phyloP scores from a whole-genome alignment of 2,113 vertebrate species.

The Apistogramma diplotaenia region DNA sequence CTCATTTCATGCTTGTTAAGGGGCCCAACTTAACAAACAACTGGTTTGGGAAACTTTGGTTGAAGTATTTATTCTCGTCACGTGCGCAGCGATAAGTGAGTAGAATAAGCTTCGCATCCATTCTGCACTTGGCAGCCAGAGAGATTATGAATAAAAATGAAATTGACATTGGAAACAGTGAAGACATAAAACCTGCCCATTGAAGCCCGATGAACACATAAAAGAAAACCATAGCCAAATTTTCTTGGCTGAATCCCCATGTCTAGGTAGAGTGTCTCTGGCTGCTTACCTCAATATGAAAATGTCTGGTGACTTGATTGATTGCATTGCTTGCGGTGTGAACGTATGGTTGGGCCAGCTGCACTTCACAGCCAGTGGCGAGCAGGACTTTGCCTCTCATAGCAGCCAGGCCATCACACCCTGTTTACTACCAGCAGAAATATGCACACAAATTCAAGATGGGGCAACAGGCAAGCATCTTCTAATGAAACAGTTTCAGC shows the following conservation, averaged over 20 bases:
- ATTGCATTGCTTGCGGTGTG: conserved; percentile 29
- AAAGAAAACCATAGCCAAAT: conserved; percentile 15
- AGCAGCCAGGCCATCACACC: background rate
- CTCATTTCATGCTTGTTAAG: background rate
- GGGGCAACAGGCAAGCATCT: background rate
- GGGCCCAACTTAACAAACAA: background rate
- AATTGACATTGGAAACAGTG: conserved; percentile 43
- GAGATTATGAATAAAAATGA: conserved; percentile 54
- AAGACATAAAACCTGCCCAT: conserved; percentile 26
- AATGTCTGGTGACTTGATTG: conserved; percentile 37
- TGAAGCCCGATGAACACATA: conserved; percentile 31
- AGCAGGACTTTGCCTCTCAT: background rate
- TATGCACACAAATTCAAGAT: background rate
- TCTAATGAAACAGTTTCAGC: background rate
- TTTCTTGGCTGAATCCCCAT: conserved; percentile 21
- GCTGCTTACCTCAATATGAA: conserved; percentile 33
- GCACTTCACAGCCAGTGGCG: conserved; percentile 14
- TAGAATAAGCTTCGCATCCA: conserved; percentile 41
- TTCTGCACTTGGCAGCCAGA: conserved; percentile 44
- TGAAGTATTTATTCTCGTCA: conserved; percentile 13
- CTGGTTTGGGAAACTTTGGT: background rate
- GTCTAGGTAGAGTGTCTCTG: conserved; percentile 8
- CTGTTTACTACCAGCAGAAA: background rate
- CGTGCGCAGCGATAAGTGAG: background rate
- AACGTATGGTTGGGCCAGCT: conserved; percentile 29